Evolutionary conservation across 2,113 vertebrate species (phyloP), one percentile per base, ranked within the genome.

Genomic region (Esox niger): DNA sequence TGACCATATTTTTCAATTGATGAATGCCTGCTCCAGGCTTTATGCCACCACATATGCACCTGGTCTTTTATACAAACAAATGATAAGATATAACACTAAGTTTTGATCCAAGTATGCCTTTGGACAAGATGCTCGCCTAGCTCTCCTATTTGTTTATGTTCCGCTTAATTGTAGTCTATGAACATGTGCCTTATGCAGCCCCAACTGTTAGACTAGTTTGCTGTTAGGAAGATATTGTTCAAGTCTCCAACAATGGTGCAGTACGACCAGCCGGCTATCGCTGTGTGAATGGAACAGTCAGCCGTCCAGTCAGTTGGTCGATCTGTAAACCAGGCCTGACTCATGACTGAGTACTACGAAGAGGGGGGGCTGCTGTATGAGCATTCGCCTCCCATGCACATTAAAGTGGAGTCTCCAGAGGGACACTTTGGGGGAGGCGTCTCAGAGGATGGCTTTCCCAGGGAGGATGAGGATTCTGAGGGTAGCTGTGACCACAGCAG

Each of bases 341-440:
- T 84, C 88, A 93, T 93, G 91, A 91, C 90, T 86, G 91, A 92
- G 82, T 93, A 93, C 82, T 92, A 91, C 76, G 91, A 92, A 86
- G 91, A 92, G 82, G 91, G 91, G 84, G 91, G 91, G 79, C 84
- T 91, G 90, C 90, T 93, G 81, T 92, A 92, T 70, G 91, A 93
- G 91, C 91, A 90, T 82, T 91, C 91, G 74, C 90, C 91, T 90
- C 90, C 91, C 84, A 91, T 91, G 91, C 91, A 91, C 88, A 92
- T 93, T 82, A 93, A 93, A 88, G 91, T 92, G 86, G 91, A 93
- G 90, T 93, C 91, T 78, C 91, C 91, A 26, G 91, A 92, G 85
- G 90, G 89, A 71, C 87, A 87, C 81, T 89, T 91, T 64, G 90
- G 88, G 76, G 88, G 88, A 64, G 90, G 87, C 62, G 83, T 84